Evolutionary conservation across 2,113 vertebrate genomes (phyloP).

Genomic region (Cinclus mexicanus): DNA sequence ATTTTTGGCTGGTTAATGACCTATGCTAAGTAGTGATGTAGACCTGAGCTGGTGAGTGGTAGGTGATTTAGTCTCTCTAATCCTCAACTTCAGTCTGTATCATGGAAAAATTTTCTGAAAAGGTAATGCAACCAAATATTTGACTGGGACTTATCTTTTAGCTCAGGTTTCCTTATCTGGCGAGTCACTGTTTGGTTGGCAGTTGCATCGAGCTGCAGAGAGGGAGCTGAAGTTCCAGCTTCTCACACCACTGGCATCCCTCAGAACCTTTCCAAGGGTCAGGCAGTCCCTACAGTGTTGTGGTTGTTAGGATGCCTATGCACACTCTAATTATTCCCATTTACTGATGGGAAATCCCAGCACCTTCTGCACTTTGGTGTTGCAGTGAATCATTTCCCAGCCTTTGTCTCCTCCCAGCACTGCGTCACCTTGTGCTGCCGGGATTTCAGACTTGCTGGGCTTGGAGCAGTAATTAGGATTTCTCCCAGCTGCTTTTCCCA

Average conservation of each 20-base stretch:
- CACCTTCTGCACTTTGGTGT: neutral
- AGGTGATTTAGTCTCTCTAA: neutral
- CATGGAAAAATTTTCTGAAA: neutral
- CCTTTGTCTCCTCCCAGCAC: neutral
- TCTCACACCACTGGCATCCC: neutral
- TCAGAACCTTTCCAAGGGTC: neutral
- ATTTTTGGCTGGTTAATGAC: neutral
- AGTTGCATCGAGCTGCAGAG: neutral
- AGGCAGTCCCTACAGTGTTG: neutral
- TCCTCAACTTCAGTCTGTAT: neutral
- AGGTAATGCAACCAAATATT: neutral
- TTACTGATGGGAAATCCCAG: neutral
- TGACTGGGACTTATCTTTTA: neutral
- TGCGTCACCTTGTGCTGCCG: neutral
- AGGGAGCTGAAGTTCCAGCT: neutral
- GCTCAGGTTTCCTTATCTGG: neutral
- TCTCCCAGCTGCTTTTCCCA: neutral
- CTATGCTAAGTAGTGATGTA: accelerated
- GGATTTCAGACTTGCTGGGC: neutral
- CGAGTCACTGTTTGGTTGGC: neutral
- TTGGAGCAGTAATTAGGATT: neutral
- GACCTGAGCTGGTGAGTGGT: neutral
- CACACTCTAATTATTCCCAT: neutral
- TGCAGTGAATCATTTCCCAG: neutral
- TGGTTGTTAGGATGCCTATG: neutral